Conservation (phyloP, 2,888 invertebrate species). For the Cylloceria caligata region DNA sequence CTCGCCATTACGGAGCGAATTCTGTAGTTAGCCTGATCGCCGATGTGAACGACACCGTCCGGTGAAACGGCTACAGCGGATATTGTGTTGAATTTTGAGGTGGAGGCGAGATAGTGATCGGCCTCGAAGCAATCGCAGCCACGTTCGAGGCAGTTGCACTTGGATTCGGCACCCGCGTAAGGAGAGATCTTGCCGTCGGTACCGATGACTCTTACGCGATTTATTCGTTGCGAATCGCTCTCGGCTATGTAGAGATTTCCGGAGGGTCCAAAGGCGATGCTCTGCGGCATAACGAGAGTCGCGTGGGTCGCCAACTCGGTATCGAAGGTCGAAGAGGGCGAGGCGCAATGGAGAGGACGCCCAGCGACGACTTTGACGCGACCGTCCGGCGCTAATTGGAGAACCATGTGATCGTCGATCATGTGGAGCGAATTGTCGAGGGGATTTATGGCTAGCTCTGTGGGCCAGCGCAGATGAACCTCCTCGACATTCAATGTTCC, state of each 20-base stretch:
- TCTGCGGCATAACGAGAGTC: slow-evolving; percentile 96
- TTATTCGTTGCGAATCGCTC: slow-evolving; percentile 97
- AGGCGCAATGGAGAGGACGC: slow-evolving; percentile 96
- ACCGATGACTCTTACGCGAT: slow-evolving; percentile 95
- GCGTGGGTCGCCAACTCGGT: slow-evolving; percentile 96
- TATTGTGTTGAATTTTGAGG: slow-evolving; percentile 97
- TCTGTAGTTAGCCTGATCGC: slow-evolving; percentile 96
- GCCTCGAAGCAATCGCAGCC: slow-evolving; percentile 97
- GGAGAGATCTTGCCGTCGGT: slow-evolving; percentile 97
- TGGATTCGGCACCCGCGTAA: slow-evolving; percentile 97
- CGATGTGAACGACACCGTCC: slow-evolving; percentile 97
- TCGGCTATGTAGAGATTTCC: slow-evolving; percentile 98
- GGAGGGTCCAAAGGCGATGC: slow-evolving; percentile 96
- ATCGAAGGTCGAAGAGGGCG: slow-evolving; percentile 92
- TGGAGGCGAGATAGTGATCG: slow-evolving; percentile 95
- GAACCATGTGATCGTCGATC: slow-evolving; percentile 97
- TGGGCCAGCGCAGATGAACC: slow-evolving; percentile 98
- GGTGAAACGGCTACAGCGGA: slow-evolving; percentile 97
- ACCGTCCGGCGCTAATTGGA: slow-evolving; percentile 96
- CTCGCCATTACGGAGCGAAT: slow-evolving; percentile 95
- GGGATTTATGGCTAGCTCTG: slow-evolving; percentile 97
- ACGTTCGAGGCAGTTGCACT: slow-evolving; percentile 96
- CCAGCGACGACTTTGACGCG: slow-evolving; percentile 97
- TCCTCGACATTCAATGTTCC: slow-evolving; percentile 96
- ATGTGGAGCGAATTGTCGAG: slow-evolving; percentile 97